These are phyloP conservation scores for Apus apus DNA, from an alignment of 2,113 vertebrate species.

Conservation along the genomic window DNA sequence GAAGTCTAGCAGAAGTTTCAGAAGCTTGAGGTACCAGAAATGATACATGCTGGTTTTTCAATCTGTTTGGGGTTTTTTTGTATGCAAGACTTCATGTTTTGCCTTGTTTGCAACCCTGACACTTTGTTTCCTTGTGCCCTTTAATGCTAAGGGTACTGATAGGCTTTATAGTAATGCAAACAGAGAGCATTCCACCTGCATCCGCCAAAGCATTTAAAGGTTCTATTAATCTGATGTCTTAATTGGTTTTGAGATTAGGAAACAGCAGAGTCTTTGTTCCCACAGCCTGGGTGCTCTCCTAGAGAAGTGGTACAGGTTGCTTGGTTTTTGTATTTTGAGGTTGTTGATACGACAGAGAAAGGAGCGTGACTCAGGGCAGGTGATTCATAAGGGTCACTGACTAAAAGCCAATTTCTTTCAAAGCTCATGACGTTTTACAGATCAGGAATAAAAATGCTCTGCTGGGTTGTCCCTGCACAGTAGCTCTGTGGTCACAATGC, in stretches of 20 bases:
- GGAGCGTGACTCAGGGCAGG: slow-evolving; percentile 46
- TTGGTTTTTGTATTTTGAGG: slow-evolving; percentile 53
- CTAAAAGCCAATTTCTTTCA: background rate
- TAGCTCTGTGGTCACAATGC: background rate
- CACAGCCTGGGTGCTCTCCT: background rate
- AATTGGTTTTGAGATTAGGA: slow-evolving; percentile 68
- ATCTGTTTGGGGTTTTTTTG: background rate
- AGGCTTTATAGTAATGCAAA: slow-evolving; percentile 69
- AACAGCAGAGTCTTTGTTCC: slow-evolving; percentile 69
- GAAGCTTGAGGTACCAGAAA: background rate
- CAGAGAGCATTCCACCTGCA: slow-evolving; percentile 50
- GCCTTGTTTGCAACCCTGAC: background rate
- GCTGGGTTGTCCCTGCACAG: background rate
- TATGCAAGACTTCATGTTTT: background rate
- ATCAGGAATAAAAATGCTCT: background rate
- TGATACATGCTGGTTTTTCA: background rate
- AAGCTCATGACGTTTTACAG: background rate
- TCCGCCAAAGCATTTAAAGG: slow-evolving; percentile 68
- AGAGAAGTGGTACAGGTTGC: slow-evolving; percentile 41
- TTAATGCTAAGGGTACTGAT: slow-evolving; percentile 57
- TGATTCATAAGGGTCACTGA: slow-evolving; percentile 1
- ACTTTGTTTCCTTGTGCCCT: slow-evolving; percentile 59
- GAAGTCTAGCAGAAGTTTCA: background rate
- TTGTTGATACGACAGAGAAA: slow-evolving; percentile 37
- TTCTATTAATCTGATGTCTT: slow-evolving; percentile 72